Conservation (phyloP, 1,140 invertebrate genomes). For the Camponotus vicinus region DNA sequence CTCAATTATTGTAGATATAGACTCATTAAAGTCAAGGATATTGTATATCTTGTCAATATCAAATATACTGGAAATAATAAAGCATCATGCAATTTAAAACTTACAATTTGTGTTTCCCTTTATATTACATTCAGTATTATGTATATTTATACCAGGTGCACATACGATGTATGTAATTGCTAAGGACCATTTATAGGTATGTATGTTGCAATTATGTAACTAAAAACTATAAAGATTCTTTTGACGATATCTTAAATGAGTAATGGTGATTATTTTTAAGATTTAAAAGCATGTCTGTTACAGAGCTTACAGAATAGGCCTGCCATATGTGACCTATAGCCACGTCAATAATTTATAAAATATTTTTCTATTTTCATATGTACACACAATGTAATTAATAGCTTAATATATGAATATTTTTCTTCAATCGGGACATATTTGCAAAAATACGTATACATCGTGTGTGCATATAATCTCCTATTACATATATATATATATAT, state of each 20-base stretch:
- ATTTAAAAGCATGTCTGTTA: conserved; percentile 56
- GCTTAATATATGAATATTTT: no score
- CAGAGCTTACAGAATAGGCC: conserved; percentile 83
- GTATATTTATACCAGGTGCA: conserved; percentile 22
- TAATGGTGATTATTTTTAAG: conserved; percentile 77
- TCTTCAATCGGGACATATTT: neutral
- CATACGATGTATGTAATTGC: conserved; percentile 34
- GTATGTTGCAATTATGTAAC: conserved; percentile 18
- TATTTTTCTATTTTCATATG: conserved; percentile 24
- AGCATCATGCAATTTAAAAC: conserved; percentile 79
- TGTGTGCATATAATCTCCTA: neutral
- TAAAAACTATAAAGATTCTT: conserved; percentile 2
- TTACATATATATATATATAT: neutral
- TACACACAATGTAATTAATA: conserved; percentile 7
- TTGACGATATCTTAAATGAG: conserved; percentile 68
- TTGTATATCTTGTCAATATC: conserved; percentile 84
- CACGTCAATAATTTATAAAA: neutral
- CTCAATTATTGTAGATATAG: conserved; percentile 68
- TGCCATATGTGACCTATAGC: conserved; percentile 52
- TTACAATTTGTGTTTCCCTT: conserved; percentile 74
- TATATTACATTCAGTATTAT: conserved; percentile 34
- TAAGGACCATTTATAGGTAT: conserved; percentile 48
- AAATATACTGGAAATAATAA: conserved; percentile 80
- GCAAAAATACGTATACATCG: neutral
- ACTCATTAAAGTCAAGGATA: conserved; percentile 75